Evolutionary conservation across 2,797 vertebrate genomes (phyloP), one percentile per base, ranked within the genome.

Genomic region (Pempheris klunzingeri): DNA sequence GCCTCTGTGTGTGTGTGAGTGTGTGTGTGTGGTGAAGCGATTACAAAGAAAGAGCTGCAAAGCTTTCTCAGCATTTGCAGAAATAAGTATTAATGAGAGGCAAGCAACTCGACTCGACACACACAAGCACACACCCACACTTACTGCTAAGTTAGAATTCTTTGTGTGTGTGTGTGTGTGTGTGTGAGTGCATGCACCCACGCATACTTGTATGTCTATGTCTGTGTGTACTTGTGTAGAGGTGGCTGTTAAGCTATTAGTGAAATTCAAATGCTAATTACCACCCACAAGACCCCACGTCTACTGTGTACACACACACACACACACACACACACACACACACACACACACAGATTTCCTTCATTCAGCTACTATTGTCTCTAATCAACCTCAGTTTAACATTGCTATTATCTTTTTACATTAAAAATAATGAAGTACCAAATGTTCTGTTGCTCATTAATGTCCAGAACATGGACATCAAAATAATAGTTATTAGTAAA

Each of bases 41-140:
- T 85, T 88, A 85, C 69, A 59, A 81, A 82, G 61, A 84, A 70
- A 71, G 20, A 73, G 61, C 80, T 77, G 38, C 83, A 50, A 47
- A 52, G 81, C 86, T 87, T 88, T 81, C 85, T 90, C 89, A 88
- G 90, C 86, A 87, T 80, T 89, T 28, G 26, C 1, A 24, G 72
- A 83, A 87, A 91, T 88, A 71, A 62, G 74, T 84, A 90, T 91
- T 86, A 90, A 91, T 86, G 84, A 89, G 78, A 76, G 72, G 57
- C 74, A 44, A 59, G 75, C 53, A 69, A 58, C 71, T 60, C 71
- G n/a, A n/a, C n/a, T n/a, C 6, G 34, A 65, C 61, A 66, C n/a
- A 54, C 63, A 62, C 7, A 28, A 32, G 30, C 57, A 65, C 34
- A 26, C 2, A 63, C 47, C 32, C 75, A 53, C 49, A 71, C 28